phyloP scores from a whole-genome alignment of 2,113 vertebrate species.

The Prionailurus viverrinus region DNA sequence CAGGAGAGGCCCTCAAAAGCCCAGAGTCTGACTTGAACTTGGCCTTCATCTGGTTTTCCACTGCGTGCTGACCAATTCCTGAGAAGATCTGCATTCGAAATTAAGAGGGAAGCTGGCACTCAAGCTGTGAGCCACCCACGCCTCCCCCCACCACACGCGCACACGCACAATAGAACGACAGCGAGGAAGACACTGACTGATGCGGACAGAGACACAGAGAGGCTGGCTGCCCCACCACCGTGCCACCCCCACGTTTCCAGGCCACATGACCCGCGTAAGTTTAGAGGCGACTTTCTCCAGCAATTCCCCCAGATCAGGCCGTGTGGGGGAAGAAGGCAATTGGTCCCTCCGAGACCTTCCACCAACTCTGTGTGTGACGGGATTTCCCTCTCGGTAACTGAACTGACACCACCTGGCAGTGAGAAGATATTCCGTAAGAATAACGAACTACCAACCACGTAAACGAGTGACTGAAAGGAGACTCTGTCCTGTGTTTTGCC shows the following conservation, averaged over 20 bases:
- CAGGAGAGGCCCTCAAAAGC: neutral
- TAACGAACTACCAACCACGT: neutral
- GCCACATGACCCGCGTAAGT: fast-evolving
- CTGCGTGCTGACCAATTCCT: neutral
- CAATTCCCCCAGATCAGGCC: neutral
- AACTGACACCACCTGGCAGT: neutral
- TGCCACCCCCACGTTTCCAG: neutral
- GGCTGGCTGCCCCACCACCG: neutral
- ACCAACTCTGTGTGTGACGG: fast-evolving
- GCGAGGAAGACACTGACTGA: neutral
- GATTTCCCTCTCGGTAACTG: neutral
- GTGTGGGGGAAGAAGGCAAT: neutral
- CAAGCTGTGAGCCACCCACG: neutral
- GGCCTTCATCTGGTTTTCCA: neutral
- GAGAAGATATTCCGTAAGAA: neutral
- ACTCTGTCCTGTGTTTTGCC: fast-evolving
- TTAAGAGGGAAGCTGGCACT: neutral
- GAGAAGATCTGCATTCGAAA: neutral
- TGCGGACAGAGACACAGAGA: neutral
- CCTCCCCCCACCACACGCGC: no score
- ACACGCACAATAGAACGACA: neutral
- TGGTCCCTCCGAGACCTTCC: neutral
- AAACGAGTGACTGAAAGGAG: neutral
- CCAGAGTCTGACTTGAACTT: neutral
- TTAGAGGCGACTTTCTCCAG: neutral